Base-by-base conservation (phyloP, 2,113 vertebrate genomes). In the Corapipo altera region DNA sequence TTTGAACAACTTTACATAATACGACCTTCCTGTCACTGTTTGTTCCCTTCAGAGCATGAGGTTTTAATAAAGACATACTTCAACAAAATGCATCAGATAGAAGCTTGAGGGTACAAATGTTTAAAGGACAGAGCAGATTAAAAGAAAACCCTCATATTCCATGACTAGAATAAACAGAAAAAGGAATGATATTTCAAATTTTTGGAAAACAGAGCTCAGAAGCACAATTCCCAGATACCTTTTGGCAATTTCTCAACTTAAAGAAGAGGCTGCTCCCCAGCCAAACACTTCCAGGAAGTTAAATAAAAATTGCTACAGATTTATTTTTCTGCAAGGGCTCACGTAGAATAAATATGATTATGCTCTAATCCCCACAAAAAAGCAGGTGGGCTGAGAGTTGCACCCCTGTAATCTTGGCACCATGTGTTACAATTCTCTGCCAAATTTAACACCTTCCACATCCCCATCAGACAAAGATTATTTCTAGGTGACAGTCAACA, bases 41-140 rank as follows among this genome's bases (percentile, higher is more conserved):
- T 69, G 74, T 95, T 94, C 67, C 85, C 81, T 96, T 91, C 74
- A 96, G 43, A 94, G 26, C 21, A 49, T 88, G 54, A 70, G 23
- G 71, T 79, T 95, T 88, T 78, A 85, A 69, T 85, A 75, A 94
- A 72, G 62, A 69, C 33, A 39, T 62, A 69, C 26, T 93, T 80
- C 81, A 88, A 82, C 81, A 85, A 91, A 92, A 92, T 21, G 28
- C 44, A 87, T 79, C 72, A 51, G 20, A 91, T 23, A 88, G 54
- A 87, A 82, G 84, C 89, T 87, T 73, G 49, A 88, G 94, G 91
- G 88, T 70, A 58, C 22, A 70, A 88, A 73, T 39, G 26, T 49
- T 86, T 81, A 92, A 78, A 94, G 54, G 61, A 91, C 57, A 87
- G 58, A 87, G n/a, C 11, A 79, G n/a, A 81, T 72, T 81, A 78